These are phyloP conservation scores for Epinephelus cyanopodus DNA, from an alignment of 2,113 vertebrate genomes.

Conservation along the genomic window DNA sequence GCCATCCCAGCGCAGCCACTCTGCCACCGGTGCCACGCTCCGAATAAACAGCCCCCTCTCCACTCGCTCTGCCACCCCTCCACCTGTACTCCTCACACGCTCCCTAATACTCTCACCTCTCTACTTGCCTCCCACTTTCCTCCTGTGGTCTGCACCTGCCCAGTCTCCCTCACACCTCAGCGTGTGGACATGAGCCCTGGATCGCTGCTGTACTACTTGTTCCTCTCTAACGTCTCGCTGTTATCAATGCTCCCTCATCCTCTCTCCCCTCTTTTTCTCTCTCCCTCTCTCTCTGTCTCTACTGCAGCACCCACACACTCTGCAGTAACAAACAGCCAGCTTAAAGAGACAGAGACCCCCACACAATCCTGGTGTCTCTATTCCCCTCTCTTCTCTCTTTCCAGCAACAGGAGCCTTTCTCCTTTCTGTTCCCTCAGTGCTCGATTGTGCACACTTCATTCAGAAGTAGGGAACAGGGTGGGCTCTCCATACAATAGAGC, in stretches of 20 bases:
- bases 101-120: conserved; percentile 48
- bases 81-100: conserved; percentile 67
- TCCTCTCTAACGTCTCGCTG: conserved; percentile 33
- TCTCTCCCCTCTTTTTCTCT: conserved; percentile 43
- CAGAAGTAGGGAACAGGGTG: conserved; percentile 10
- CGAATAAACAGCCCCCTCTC: conserved; percentile 76
- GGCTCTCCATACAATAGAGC: background rate
- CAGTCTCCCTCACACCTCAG: conserved; percentile 10
- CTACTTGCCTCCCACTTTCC: conserved; percentile 21
- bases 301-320: conserved; percentile 82
- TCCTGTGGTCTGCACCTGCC: conserved; percentile 6
- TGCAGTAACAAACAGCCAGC: conserved; percentile 74
- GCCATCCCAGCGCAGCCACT: conserved; percentile 84
- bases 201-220: conserved; percentile 43
- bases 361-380: conserved; percentile 16
- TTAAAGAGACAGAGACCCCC: conserved; percentile 83
- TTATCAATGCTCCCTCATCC: conserved; percentile 54
- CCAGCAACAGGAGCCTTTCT: conserved; percentile 28
- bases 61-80: conserved; percentile 80
- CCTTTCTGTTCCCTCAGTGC: background rate
- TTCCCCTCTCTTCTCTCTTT: conserved; percentile 28
- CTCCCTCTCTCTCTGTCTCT: conserved; percentile 52
- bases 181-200: conserved; percentile 31
- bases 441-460: conserved; percentile 26
- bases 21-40: conserved; percentile 81